phyloP scores from a whole-genome alignment of 1,140 invertebrate genomes.

The Cephus cinctus region DNA sequence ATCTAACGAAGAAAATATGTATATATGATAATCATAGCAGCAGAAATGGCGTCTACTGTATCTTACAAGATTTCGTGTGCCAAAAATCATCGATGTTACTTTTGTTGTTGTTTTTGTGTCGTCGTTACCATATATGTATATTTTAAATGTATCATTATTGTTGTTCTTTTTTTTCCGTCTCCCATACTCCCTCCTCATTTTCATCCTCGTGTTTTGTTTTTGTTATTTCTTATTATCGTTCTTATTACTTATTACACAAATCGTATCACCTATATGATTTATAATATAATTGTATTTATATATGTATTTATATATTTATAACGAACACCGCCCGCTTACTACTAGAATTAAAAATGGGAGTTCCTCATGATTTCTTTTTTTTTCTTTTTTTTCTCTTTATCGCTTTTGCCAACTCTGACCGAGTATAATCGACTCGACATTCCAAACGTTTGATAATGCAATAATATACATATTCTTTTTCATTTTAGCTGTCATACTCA shows the following conservation, averaged over 20 bases:
- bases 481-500: no score
- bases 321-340: conserved; percentile 55
- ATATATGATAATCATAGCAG: conserved; percentile 48
- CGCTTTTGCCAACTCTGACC: neutral
- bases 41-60: conserved; percentile 53
- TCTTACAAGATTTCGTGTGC: conserved; percentile 54
- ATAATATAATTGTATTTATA: conserved; percentile 45
- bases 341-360: conserved; percentile 56
- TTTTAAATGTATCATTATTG: conserved; percentile 26
- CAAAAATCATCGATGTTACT: conserved; percentile 36
- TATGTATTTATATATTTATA: conserved; percentile 55
- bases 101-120: conserved; percentile 16
- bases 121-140: conserved; percentile 32
- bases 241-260: conserved; percentile 51
- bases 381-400: conserved; percentile 20
- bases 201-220: conserved; percentile 36
- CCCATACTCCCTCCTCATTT: conserved; percentile 21
- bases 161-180: conserved; percentile 15
- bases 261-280: conserved; percentile 49
- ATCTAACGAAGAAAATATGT: conserved; percentile 42
- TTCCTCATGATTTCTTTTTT: conserved; percentile 26
- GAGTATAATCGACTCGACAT: conserved; percentile 40
- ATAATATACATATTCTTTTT: no score
- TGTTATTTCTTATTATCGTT: conserved; percentile 41
- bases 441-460: conserved; percentile 51